Evolutionary conservation across 2,113 vertebrate species (phyloP).

Genomic region (Cisticola juncidis): DNA sequence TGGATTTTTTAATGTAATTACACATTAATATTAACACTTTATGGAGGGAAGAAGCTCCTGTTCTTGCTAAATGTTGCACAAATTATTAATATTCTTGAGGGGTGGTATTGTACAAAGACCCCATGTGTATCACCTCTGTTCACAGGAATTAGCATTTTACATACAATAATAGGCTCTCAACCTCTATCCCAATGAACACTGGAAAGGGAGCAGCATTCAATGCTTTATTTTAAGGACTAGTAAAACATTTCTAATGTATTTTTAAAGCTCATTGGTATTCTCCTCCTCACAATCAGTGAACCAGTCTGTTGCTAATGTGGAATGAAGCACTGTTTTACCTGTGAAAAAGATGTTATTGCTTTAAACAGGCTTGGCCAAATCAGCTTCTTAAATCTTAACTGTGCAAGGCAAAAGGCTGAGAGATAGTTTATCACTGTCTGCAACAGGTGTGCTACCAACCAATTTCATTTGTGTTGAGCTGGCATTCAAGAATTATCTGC

Average conservation of each 20-base stretch:
- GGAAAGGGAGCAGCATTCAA: not conserved
- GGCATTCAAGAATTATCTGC: constrained; percentile 33
- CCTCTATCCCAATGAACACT: not conserved
- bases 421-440: constrained; percentile 21
- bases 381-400: constrained; percentile 28
- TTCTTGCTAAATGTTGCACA: not conserved
- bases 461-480: not conserved
- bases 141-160: not conserved
- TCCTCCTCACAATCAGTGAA: not conserved
- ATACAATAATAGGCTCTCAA: not conserved
- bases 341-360: not conserved
- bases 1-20: not conserved
- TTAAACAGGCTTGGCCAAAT: constrained; percentile 1
- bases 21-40: not conserved
- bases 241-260: not conserved
- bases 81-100: not conserved
- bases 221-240: not conserved
- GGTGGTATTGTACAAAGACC: not conserved
- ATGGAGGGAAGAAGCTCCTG: not conserved
- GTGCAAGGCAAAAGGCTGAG: not conserved
- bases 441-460: not conserved
- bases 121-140: not conserved
- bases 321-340: constrained; percentile 20
- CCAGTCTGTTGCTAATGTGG: not conserved
- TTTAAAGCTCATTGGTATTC: not conserved